Evolutionary conservation across 2,113 vertebrate species (phyloP), one percentile per base, ranked within the genome.

Genomic region (Gallinago jamesoni): DNA sequence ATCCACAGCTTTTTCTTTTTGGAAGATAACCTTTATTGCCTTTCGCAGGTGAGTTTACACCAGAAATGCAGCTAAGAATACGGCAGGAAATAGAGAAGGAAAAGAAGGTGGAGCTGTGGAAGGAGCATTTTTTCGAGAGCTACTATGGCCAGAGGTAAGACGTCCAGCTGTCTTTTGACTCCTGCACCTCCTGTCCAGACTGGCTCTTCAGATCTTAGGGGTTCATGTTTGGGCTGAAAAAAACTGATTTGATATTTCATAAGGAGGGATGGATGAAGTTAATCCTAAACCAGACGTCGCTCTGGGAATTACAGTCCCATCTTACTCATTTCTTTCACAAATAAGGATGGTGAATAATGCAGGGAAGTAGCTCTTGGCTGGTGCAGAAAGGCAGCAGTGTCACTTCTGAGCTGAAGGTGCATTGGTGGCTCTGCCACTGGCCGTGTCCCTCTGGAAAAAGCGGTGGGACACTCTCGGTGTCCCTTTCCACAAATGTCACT

Each of bases 11-110:
- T 43, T 43, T 3, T 43, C 41, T 15, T 59, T 5, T 60, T 17
- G 64, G 35, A 41, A 81, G 30, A 25, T 41, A 7, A 12, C 35
- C n/a, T 25, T 10, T 21, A 23, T 18, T 79, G 37, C 84, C 14
- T 64, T 80, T 97, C 82, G 6, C 97, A 99, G 99, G 99, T 28
- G 99, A 99, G 72, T 99, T 99, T 62, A 99, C 99, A 45, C 99
- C 99, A 3, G 99, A 99, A 96, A 97, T 99, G 98, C 99, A 99
- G 96, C 98, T 99, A 17, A 98, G 99, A 70, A 99, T 99, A 97
- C 98, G 99, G 8, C 99, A 99, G 72, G 99, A 99, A 84, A 98
- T 99, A 41, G 99, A 99, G 80, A 99, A 99, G 94, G 99, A 99
- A 53, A 99, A 99, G 98, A 99, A 99, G 97, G 98, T 99, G 56